Conservation (phyloP, 2,888 invertebrate genomes). For the Phasia obesa region DNA sequence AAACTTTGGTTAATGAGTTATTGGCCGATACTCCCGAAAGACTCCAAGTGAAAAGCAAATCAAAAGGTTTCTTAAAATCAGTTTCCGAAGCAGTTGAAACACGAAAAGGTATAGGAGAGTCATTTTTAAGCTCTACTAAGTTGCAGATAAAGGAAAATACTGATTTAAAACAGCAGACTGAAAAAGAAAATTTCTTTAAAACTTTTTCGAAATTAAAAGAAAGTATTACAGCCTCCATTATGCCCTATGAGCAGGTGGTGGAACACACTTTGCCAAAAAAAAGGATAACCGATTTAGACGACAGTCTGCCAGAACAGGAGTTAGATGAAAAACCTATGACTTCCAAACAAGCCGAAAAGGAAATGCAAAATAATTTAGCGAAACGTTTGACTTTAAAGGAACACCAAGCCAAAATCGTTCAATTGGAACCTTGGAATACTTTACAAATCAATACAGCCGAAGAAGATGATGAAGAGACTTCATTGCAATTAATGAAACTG, state of each 20-base stretch:
- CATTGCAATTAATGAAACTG: slow-evolving; percentile 77
- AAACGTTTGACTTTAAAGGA: neutral
- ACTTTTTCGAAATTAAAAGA: neutral
- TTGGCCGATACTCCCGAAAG: slow-evolving; percentile 70
- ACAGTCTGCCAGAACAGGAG: slow-evolving; percentile 48
- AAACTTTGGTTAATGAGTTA: slow-evolving; percentile 74
- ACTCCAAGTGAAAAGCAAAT: neutral
- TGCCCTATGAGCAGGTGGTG: slow-evolving; percentile 45
- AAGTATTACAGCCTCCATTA: slow-evolving; percentile 27
- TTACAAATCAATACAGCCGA: slow-evolving; percentile 57
- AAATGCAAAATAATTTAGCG: slow-evolving; percentile 4
- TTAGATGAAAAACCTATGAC: slow-evolving; percentile 42
- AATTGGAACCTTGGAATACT: slow-evolving; percentile 53
- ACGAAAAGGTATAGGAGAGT: neutral
- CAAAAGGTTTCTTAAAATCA: neutral
- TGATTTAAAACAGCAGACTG: neutral
- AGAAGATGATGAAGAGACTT: slow-evolving; percentile 77
- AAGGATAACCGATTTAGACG: slow-evolving; percentile 76
- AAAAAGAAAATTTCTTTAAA: neutral
- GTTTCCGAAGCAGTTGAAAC: neutral
- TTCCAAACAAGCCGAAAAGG: slow-evolving; percentile 42
- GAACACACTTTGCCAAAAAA: slow-evolving; percentile 28
- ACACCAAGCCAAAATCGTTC: slow-evolving; percentile 48
- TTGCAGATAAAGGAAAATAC: neutral
- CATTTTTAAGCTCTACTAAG: slow-evolving; percentile 8